A percentile compares a stretch with the other conserved stretches of the same genome.
phyloP scores from a whole-genome alignment of 2,888 invertebrate species.

The Conomelus anceps region DNA sequence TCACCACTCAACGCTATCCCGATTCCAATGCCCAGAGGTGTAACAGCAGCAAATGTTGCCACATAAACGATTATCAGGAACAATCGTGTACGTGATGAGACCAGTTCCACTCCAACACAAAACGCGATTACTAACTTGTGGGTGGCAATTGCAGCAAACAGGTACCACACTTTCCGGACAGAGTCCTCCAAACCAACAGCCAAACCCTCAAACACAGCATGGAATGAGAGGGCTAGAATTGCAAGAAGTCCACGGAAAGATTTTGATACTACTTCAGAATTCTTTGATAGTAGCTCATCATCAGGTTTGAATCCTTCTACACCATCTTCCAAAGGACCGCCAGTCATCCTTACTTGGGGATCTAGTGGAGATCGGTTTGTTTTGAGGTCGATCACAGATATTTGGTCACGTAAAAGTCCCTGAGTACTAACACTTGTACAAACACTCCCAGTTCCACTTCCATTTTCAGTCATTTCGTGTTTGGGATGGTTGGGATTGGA shows the following conservation, averaged over 20 bases:
- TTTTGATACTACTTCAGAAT: constrained; percentile 31
- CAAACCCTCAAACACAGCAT: constrained; percentile 64
- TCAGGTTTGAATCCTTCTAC: constrained; percentile 15
- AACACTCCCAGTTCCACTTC: constrained; percentile 18
- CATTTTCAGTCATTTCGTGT: not conserved
- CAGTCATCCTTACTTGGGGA: constrained; percentile 33
- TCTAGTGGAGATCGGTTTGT: constrained; percentile 32
- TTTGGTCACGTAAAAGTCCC: constrained; percentile 34
- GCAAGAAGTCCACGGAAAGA: constrained; percentile 51
- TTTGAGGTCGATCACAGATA: constrained; percentile 27
- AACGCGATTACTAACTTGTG: constrained; percentile 61
- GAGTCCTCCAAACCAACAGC: constrained; percentile 70
- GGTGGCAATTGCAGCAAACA: constrained; percentile 58
- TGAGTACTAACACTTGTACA: constrained; percentile 36
- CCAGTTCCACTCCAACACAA: constrained; percentile 58
- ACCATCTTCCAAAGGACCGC: constrained; percentile 26
- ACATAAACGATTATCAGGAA: constrained; percentile 50
- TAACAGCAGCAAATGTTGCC: constrained; percentile 57
- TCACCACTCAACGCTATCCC: constrained; percentile 51
- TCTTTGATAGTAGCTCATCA: constrained; percentile 16
- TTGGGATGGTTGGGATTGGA: constrained; percentile 23
- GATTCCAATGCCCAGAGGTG: constrained; percentile 59
- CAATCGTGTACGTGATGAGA: constrained; percentile 47
- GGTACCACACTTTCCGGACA: constrained; percentile 54
- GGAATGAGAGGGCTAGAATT: constrained; percentile 59